Base-by-base conservation (phyloP, 2,888 invertebrate species). In the Halictus ligatus region DNA sequence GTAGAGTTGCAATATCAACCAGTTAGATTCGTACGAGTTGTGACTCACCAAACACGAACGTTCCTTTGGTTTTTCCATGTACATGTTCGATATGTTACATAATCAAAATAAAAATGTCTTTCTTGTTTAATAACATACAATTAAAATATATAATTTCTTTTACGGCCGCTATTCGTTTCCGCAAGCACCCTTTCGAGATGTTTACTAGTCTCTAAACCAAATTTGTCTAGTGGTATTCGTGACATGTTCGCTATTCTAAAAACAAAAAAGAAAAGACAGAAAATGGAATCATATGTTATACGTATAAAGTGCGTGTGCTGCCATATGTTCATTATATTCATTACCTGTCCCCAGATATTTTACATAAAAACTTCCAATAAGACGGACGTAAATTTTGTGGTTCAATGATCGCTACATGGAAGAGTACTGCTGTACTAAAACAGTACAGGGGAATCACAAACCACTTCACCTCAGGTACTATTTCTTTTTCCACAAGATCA, bases 341-440 rank as follows among this genome's bases (percentile, higher is more conserved):
- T 95, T 93, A 96, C 97, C 97, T 96, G 94, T 96, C 97, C 71
- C 97, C 97, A 0, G 98, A 98, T 86, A 98, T 96, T 84, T 96
- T 96, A 88, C 97, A 96, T 69, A 98, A 95, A 95, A 98, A 98
- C 93, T 97, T 97, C 96, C 97, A 98, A 95, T 98, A 98, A 80
- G 98, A 98, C n/a, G 97, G 96, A 88, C 98, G 96, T 87, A 98
- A 94, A 92, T 97, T 97, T 83, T 97, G 97, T 0, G 98, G 98
- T 94, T 98, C 98, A 84, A 98, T 92, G 60, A 98, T 96, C 78
- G 97, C 98, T 10, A 97, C 97, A 95, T 98, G 98, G 94, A 98
- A 98, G 60, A 98, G 96, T 86, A 97, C 95, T 18, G 97, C 97
- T 7, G 98, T 98, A 89, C 97, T 97, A 85, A 98, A 95, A 88